A percentile compares a stretch with the other conserved stretches of the same genome.
Conservation (phyloP, 2,113 vertebrate species). For the Takifugu bimaculatus region DNA sequence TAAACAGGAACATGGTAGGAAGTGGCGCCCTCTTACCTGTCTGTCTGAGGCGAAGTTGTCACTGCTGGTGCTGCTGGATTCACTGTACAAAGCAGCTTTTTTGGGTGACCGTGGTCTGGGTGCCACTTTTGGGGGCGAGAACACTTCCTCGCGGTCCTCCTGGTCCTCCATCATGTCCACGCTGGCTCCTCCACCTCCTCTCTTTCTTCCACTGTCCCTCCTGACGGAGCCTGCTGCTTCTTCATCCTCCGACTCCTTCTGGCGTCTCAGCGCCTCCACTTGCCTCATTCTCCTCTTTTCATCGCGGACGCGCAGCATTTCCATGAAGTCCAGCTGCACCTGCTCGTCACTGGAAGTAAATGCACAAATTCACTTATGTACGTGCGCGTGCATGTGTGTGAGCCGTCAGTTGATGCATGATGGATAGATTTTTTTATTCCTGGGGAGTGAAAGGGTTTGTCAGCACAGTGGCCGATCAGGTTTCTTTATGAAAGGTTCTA, state of each 20-base stretch:
- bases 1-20: no score
- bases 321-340: conserved; percentile 65
- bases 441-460: neutral
- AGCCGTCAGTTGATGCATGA: conserved; percentile 3
- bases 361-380: neutral
- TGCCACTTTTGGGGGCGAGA: neutral
- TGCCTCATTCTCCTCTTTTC: conserved; percentile 67
- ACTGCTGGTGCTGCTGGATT: neutral
- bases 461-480: conserved; percentile 10
- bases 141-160: conserved; percentile 11
- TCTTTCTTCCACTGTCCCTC: neutral
- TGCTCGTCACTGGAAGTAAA: conserved; percentile 48
- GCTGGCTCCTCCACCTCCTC: conserved; percentile 15
- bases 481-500: conserved; percentile 43
- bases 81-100: conserved; percentile 5
- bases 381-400: neutral
- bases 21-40: conserved; percentile 31
- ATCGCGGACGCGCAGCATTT: conserved; percentile 69
- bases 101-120: conserved; percentile 23
- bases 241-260: conserved; percentile 55
- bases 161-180: conserved; percentile 49
- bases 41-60: conserved; percentile 13
- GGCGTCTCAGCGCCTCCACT: conserved; percentile 60
- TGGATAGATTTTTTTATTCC: neutral
- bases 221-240: neutral